phyloP scores from a whole-genome alignment of 2,113 vertebrate species.

The Trachemys scripta region DNA sequence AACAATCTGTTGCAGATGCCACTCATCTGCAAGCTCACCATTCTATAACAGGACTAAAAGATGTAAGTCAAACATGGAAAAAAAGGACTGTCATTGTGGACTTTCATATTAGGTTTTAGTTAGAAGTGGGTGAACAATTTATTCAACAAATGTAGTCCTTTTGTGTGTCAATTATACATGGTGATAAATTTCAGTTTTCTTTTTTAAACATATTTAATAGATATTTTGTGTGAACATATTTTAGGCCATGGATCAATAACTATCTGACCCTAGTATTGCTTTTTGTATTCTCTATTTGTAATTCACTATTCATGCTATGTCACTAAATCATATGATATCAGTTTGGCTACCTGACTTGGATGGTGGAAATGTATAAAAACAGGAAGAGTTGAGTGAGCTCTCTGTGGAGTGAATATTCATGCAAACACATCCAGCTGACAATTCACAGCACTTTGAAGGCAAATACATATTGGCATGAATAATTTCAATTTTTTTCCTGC shows the following conservation, averaged over 20 bases:
- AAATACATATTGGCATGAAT: slow-evolving; percentile 62
- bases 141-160: neutral
- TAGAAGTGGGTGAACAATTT: slow-evolving; percentile 32
- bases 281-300: slow-evolving; percentile 51
- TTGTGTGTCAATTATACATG: neutral
- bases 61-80: neutral
- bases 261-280: neutral
- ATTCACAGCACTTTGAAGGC: slow-evolving; percentile 56
- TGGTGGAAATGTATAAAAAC: slow-evolving; percentile 7
- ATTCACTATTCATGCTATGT: slow-evolving; percentile 39
- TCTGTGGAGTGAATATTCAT: slow-evolving; percentile 29
- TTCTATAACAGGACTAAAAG: neutral
- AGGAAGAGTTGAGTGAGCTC: neutral
- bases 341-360: slow-evolving; percentile 6
- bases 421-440: slow-evolving; percentile 39
- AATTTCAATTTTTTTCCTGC: slow-evolving; percentile 44
- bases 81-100: neutral
- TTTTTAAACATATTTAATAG: slow-evolving; percentile 18
- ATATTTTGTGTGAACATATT: slow-evolving; percentile 9
- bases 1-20: neutral
- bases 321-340: slow-evolving; percentile 32
- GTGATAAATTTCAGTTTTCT: slow-evolving; percentile 1
- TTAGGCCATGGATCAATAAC: slow-evolving; percentile 31
- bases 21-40: neutral
- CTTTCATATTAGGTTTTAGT: neutral